Evolutionary conservation across 2,888 invertebrate species (phyloP), one percentile per base, ranked within the genome.

Genomic region (Agrotis segetum): DNA sequence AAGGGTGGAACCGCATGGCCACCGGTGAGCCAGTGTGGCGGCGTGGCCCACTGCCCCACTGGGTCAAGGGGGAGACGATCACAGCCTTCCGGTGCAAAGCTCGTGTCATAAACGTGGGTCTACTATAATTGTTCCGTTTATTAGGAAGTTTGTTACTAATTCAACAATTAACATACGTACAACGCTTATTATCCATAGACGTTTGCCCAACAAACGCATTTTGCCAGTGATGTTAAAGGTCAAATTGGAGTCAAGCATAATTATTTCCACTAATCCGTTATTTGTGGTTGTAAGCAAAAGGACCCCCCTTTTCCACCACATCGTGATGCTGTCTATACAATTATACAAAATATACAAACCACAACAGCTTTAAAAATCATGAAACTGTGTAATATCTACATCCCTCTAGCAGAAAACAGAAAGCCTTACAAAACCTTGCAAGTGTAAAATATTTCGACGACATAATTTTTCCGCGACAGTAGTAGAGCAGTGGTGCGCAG

Each of bases 391-490:
- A 16, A 1, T n/a, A 17, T 16, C 1, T 13, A 24, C 19, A 58
- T 19, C 1, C 11, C 13, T 58, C 7, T 14, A 59, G 6, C n/a
- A n/a, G 16, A 46, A n/a, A 59, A 59, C n/a, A n/a, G 14, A 19
- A 71, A 47, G 11, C 3, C 17, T 21, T 55, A 47, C n/a, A 14
- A 52, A 58, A 52, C 24, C 9, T 53, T 17, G 14, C 44, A 3
- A 34, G 50, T 49, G 19, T 13, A 50, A 66, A 73, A 53, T 61
- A 53, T 64, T 24, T 61, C 29, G 4, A 50, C 69, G 69, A 24
- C 62, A 64, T 74, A 40, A 65, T 70, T 67, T 67, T 65, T 62
- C 50, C 53, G 47, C 64, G 56, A 29, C 21, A 24, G 52, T 40
- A 17, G 9, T 44, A 24, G 64, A 50, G 24, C 14, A 40, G 53